These are phyloP conservation scores for Tragelaphus scriptus DNA, from an alignment of 2,113 vertebrate genomes.

Conservation along the genomic window DNA sequence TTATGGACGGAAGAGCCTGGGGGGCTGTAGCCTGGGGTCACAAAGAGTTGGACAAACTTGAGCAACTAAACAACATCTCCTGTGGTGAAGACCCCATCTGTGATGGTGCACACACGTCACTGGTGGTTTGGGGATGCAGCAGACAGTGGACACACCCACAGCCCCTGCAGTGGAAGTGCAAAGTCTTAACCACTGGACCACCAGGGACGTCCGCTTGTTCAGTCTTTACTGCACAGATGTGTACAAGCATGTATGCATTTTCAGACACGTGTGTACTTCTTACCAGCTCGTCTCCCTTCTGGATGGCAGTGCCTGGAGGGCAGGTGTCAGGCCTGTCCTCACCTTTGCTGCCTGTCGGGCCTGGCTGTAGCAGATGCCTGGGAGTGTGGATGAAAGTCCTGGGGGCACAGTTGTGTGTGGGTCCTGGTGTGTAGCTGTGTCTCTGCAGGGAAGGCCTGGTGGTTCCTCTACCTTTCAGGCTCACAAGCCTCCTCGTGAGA, in stretches of 20 bases:
- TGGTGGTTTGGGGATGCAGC: background rate
- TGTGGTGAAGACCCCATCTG: background rate
- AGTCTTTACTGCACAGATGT: background rate
- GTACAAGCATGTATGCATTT: background rate
- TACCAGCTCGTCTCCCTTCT: background rate
- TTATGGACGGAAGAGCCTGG: background rate
- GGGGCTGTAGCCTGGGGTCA: background rate
- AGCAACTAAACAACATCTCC: background rate
- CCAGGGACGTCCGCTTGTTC: background rate
- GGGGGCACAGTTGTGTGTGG: background rate
- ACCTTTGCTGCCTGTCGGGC: rapidly evolving
- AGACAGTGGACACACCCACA: background rate
- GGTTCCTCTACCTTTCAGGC: background rate
- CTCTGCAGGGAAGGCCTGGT: background rate
- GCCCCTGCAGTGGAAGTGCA: background rate
- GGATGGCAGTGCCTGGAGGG: rapidly evolving
- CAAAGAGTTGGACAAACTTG: background rate
- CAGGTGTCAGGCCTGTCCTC: rapidly evolving
- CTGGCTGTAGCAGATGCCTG: background rate
- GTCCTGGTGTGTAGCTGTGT: background rate
- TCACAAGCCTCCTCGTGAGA: background rate
- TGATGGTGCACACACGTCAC: rapidly evolving
- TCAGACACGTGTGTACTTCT: background rate
- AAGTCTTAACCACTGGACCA: background rate
- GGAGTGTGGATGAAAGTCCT: background rate